These are phyloP conservation scores for Alcis repandata DNA, from an alignment of 2,888 invertebrate genomes.

Conservation along the genomic window DNA sequence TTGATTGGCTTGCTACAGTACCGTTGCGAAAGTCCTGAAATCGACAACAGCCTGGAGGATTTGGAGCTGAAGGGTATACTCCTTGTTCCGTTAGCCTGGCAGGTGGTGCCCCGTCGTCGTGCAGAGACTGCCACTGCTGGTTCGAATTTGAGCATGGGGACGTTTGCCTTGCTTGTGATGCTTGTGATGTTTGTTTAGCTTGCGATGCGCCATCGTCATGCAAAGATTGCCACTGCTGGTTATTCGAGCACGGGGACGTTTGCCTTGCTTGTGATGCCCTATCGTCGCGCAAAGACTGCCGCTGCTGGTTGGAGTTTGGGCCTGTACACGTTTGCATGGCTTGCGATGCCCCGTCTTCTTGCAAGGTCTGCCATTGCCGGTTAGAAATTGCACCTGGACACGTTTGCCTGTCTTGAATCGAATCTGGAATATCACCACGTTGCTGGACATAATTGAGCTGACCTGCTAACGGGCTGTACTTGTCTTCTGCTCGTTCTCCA, in stretches of 20 bases:
- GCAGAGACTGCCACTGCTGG: neutral
- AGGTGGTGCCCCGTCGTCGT: too few species aligned
- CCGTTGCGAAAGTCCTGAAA: neutral
- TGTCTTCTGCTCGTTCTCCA: conserved; percentile 38
- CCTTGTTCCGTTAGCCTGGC: neutral
- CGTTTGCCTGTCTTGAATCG: conserved; percentile 2
- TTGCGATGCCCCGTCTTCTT: too few species aligned
- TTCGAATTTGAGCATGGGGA: neutral
- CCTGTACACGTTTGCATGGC: neutral
- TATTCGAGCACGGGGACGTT: neutral
- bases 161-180: neutral
- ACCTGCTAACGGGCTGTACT: conserved; percentile 13
- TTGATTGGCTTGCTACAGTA: neutral
- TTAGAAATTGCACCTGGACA: neutral
- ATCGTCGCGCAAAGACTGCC: neutral
- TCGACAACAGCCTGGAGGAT: conserved; percentile 1
- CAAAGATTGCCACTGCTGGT: neutral
- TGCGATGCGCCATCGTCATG: neutral
- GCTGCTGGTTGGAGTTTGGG: neutral
- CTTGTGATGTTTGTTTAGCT: neutral
- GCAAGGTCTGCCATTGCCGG: too few species aligned
- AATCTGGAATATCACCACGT: conserved; percentile 18
- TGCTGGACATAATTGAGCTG: conserved; percentile 6
- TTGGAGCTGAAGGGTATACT: neutral
- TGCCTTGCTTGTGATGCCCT: neutral